A percentile compares a stretch with the other conserved stretches of the same genome.
phyloP scores from a whole-genome alignment of 2,113 vertebrate genomes.

The Aphelocoma coerulescens region DNA sequence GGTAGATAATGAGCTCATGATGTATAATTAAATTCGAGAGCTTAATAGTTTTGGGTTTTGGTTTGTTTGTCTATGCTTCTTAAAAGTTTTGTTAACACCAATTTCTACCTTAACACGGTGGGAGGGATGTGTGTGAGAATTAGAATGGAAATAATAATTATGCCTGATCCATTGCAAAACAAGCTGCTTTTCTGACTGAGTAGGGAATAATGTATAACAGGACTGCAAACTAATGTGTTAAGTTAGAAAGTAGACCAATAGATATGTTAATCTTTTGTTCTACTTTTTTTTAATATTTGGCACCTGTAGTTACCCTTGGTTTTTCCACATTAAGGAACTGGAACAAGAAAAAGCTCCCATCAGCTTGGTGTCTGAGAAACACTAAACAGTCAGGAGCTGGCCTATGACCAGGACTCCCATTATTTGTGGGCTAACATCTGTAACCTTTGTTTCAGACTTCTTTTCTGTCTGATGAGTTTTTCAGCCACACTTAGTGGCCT shows the following conservation, averaged over 20 bases:
- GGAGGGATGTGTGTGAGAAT: background rate
- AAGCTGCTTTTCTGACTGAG: background rate
- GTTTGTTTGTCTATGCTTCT: background rate
- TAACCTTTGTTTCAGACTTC: slow-evolving; percentile 1
- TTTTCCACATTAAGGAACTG: background rate
- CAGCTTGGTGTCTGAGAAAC: background rate
- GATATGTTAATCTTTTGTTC: background rate
- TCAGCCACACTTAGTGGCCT: background rate
- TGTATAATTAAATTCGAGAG: background rate
- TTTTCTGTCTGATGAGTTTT: background rate
- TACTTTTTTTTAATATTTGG: background rate
- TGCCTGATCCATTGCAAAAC: background rate
- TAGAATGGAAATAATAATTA: background rate
- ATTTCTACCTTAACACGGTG: background rate
- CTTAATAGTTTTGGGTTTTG: background rate
- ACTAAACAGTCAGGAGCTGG: background rate
- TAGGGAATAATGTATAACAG: background rate
- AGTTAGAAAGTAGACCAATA: background rate
- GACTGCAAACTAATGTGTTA: background rate
- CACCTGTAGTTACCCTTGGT: background rate
- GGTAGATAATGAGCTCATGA: background rate
- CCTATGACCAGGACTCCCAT: background rate
- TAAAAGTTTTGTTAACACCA: background rate
- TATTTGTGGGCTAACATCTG: slow-evolving; percentile 1
- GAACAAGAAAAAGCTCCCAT: background rate